A percentile compares a stretch with the other conserved stretches of the same genome.
Conservation (phyloP, 1,140 invertebrate species). For the Drosophila insularis region DNA sequence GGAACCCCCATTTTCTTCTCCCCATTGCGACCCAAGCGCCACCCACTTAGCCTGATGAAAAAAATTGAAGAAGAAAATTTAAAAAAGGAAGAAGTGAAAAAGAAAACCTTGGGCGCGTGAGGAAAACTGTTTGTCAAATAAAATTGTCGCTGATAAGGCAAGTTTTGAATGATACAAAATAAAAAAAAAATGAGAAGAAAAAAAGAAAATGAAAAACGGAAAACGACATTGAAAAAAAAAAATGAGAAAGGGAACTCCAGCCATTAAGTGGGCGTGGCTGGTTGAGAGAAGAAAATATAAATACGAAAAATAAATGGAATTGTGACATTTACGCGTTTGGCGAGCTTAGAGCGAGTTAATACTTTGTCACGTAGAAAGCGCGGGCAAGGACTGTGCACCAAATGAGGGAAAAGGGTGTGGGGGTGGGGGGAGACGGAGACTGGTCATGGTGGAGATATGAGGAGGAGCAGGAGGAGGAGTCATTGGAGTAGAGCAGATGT, state of each 20-base stretch:
- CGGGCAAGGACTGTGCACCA: neutral
- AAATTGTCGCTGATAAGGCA: constrained; percentile 52
- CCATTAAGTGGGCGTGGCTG: constrained; percentile 45
- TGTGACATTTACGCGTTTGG: constrained; percentile 78
- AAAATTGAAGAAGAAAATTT: neutral
- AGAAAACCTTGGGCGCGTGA: constrained; percentile 48
- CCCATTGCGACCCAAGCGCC: neutral
- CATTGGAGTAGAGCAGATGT: constrained; percentile 47
- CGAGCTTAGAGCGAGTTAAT: constrained; percentile 77
- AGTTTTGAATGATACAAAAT: constrained; percentile 40
- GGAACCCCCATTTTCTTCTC: neutral
- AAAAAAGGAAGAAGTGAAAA: neutral
- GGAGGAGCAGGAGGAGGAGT: neutral
- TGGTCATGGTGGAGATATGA: neutral
- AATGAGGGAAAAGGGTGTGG: neutral
- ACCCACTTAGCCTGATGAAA: neutral
- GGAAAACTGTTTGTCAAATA: constrained; percentile 81
- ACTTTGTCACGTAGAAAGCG: constrained; percentile 67
- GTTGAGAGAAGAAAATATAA: constrained; percentile 67
- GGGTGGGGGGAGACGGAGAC: neutral
- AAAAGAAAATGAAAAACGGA: constrained; percentile 39
- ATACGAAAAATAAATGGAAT: constrained; percentile 78
- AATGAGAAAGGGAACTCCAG: neutral
- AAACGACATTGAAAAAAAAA: neutral
- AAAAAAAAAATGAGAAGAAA: constrained; percentile 22